phyloP scores from a whole-genome alignment of 2,797 vertebrate species.

The Epinephelus awoara region DNA sequence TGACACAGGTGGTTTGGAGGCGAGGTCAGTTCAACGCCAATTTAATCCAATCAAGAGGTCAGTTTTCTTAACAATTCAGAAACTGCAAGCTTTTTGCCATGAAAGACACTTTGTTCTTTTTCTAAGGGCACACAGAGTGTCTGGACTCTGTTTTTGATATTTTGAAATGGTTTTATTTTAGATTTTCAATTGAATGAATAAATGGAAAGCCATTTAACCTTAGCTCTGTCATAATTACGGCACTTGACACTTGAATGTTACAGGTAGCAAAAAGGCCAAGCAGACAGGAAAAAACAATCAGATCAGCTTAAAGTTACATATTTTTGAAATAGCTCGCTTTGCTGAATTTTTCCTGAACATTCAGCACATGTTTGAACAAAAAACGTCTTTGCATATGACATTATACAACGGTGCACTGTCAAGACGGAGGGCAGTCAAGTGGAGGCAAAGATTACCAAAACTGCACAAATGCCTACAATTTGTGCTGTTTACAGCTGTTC shows the following conservation, averaged over 20 bases:
- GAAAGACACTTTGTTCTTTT: constrained; percentile 4
- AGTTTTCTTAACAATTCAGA: constrained; percentile 11
- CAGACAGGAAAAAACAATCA: constrained; percentile 1
- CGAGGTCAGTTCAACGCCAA: constrained; percentile 20
- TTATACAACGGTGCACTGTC: too few relatives aligned
- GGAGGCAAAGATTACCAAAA: too few relatives aligned
- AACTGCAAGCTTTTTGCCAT: background rate
- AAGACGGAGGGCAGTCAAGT: too few relatives aligned
- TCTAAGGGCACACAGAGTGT: background rate
- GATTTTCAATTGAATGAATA: constrained; percentile 9
- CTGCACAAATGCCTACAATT: too few relatives aligned
- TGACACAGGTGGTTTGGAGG: constrained; percentile 8
- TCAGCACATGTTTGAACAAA: background rate
- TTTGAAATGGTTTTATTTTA: constrained; percentile 12
- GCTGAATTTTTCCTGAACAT: constrained; percentile 3
- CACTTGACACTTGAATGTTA: background rate
- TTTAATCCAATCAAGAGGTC: constrained; percentile 39
- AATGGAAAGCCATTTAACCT: constrained; percentile 14
- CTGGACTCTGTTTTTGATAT: background rate
- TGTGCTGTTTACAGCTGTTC: too few relatives aligned
- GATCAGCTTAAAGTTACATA: background rate
- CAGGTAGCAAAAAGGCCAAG: constrained; percentile 10
- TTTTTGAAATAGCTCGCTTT: background rate
- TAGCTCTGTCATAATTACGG: constrained; percentile 9
- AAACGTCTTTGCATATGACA: too few relatives aligned